Base-by-base conservation (phyloP, 2,797 vertebrate genomes). In the Cheirogaleus major region DNA sequence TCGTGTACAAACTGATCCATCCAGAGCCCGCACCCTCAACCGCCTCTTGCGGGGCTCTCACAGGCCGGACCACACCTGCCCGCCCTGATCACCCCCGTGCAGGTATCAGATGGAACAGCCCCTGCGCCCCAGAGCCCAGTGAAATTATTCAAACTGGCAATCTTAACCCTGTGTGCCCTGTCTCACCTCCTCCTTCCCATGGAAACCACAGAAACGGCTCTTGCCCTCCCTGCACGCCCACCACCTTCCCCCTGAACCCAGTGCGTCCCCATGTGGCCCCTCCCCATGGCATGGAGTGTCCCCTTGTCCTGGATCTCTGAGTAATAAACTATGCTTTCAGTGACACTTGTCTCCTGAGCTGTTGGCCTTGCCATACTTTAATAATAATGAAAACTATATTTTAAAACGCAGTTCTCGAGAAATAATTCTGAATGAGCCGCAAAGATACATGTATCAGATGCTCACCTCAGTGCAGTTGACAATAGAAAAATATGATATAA, bases 211-310 rank as follows among this genome's bases (percentile, higher is more conserved):
- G 12, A 48, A 55, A 48, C 23, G 61, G 2, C 32, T 48, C 8
- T 65, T n/a, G 7, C 2, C 18, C n/a, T 45, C n/a, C 3, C 17
- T 23, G 8, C 55, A 5, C 1, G 18, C 1, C 7, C 10, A 22
- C 55, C 48, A 43, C 43, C 22, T 6, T 15, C 61, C 23, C 7
- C 35, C 0, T 7, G 12, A 45, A 12, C 20, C 3, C 61, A 48
- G 43, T 17, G 43, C 0, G 23, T 48, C 12, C 32, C 20, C 0
- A 0, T 23, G 41, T 20, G 10, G 25, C 1, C 1, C 17, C 32
- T 38, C 4, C 14, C 6, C 35, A 15, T 22, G 9, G 7, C n/a
- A 50, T 27, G 50, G 23, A 5, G 11, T 45, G 4, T 1, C 25
- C 8, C 14, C 78, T 43, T 35, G 20, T 35, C 20, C 67, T 57